Percentiles rank a stretch among this genome's conserved stretches.
Evolutionary conservation across 2,888 invertebrate genomes (phyloP).

Genomic region (Ischnus inquisitorius): DNA sequence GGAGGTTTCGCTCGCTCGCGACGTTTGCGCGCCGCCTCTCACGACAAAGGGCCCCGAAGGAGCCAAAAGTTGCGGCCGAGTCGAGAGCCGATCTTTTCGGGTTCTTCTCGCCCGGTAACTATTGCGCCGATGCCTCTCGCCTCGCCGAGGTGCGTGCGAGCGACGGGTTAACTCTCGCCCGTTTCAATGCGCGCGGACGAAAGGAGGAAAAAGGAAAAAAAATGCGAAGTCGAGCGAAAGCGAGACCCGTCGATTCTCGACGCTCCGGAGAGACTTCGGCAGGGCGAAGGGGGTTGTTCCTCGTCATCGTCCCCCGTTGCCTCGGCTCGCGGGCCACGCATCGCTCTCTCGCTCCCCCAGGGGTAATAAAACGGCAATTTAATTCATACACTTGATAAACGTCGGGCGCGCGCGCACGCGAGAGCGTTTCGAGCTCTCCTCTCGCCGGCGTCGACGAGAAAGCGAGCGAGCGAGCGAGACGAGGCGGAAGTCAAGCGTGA

Average conservation of each 20-base stretch:
- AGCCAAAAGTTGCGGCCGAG: constrained; percentile 11
- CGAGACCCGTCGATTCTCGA: constrained; percentile 71
- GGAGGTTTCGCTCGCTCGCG: constrained; percentile 31
- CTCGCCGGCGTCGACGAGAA: neutral
- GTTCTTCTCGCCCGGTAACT: constrained; percentile 42
- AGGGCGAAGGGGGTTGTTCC: constrained; percentile 64
- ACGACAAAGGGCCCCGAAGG: neutral
- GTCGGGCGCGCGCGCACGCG: constrained; percentile 71
- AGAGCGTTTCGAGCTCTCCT: constrained; percentile 24
- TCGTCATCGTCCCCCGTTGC: neutral
- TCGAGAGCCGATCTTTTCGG: constrained; percentile 32
- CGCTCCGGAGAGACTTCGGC: constrained; percentile 52
- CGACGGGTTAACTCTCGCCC: constrained; percentile 69
- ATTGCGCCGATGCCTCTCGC: constrained; percentile 4
- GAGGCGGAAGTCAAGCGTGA: constrained; percentile 66
- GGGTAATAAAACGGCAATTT: constrained; percentile 85
- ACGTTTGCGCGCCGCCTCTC: constrained; percentile 20
- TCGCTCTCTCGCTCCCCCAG: constrained; percentile 71
- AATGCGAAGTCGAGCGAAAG: too few species aligned
- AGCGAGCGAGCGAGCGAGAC: neutral
- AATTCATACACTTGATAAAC: constrained; percentile 85
- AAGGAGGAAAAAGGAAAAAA: too few species aligned
- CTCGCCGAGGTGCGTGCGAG: neutral
- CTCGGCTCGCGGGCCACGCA: constrained; percentile 32
- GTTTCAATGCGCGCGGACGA: too few species aligned